phyloP scores from a whole-genome alignment of 92 coral and sea anemone genomes.

The Paramuricea clavata region DNA sequence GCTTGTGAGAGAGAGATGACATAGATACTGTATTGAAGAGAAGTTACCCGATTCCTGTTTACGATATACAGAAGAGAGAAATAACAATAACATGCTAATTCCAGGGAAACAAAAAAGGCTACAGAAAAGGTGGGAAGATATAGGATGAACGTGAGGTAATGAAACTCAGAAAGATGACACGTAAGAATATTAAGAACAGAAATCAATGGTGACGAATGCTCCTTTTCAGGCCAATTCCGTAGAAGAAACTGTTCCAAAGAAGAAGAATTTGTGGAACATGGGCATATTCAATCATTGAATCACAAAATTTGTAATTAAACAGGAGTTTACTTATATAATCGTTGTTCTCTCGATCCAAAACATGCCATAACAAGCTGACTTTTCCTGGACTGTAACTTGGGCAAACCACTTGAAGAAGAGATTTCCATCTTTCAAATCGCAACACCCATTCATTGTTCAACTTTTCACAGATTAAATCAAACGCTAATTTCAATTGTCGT shows the following conservation, averaged over 20 bases:
- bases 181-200: not conserved
- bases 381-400: constrained; percentile 88
- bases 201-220: not conserved
- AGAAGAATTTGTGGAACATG: too few species aligned
- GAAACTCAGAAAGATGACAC: not conserved
- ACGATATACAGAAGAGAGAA: not conserved
- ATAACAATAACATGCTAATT: too few species aligned
- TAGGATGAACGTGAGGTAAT: not conserved
- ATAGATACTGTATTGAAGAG: not conserved
- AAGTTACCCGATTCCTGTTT: not conserved
- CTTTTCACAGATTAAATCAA: constrained; percentile 85
- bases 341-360: constrained; percentile 77
- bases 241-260: not conserved
- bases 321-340: constrained; percentile 78
- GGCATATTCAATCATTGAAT: not conserved
- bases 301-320: not conserved
- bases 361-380: constrained; percentile 89
- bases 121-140: not conserved
- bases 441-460: constrained; percentile 77
- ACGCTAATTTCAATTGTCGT: constrained; percentile 92
- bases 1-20: not conserved
- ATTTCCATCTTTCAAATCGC: constrained; percentile 82
- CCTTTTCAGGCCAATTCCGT: not conserved
- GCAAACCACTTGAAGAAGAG: constrained; percentile 77
- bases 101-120: too few species aligned